A percentile compares a stretch with the other conserved stretches of the same genome.
These are phyloP conservation scores for Galaxias olidus DNA, from an alignment of 2,797 vertebrate genomes.

Conservation along the genomic window DNA sequence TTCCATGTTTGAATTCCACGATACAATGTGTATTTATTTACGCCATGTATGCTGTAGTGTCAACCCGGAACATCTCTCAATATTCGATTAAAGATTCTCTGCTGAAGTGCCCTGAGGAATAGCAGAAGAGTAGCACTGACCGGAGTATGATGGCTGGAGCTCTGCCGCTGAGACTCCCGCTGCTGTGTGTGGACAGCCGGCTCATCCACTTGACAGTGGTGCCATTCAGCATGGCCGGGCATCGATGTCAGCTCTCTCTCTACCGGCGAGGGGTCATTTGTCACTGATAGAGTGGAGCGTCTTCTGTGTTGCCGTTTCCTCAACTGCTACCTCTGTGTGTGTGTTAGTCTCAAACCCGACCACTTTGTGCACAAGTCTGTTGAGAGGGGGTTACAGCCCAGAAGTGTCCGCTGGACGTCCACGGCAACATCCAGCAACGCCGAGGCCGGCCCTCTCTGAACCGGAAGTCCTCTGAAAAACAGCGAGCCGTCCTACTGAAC, in stretches of 20 bases:
- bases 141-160: not conserved
- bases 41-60: too few species aligned
- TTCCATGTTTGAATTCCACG: constrained; percentile 36
- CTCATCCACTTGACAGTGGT: constrained; percentile 25
- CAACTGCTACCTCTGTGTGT: constrained; percentile 16
- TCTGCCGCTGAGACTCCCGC: not conserved
- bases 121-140: constrained; percentile 9
- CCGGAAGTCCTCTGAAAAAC: too few species aligned
- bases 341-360: too few species aligned
- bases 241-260: constrained; percentile 28
- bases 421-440: too few species aligned
- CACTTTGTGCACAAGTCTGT: too few species aligned
- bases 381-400: too few species aligned
- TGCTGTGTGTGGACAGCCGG: constrained; percentile 15
- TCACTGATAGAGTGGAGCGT: constrained; percentile 34
- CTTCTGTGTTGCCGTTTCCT: constrained; percentile 17
- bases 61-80: too few species aligned
- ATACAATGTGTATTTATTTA: too few species aligned
- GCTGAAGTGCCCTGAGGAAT: constrained; percentile 10
- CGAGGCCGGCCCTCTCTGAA: too few species aligned
- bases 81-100: too few species aligned
- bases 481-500: too few species aligned
- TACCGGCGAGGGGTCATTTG: constrained; percentile 25
- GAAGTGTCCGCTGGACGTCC: too few species aligned
- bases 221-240: constrained; percentile 34